A percentile compares a stretch with the other conserved stretches of the same genome.
These are phyloP conservation scores for Erethizon dorsatum DNA, from an alignment of 2,797 vertebrate species.

Conservation along the genomic window DNA sequence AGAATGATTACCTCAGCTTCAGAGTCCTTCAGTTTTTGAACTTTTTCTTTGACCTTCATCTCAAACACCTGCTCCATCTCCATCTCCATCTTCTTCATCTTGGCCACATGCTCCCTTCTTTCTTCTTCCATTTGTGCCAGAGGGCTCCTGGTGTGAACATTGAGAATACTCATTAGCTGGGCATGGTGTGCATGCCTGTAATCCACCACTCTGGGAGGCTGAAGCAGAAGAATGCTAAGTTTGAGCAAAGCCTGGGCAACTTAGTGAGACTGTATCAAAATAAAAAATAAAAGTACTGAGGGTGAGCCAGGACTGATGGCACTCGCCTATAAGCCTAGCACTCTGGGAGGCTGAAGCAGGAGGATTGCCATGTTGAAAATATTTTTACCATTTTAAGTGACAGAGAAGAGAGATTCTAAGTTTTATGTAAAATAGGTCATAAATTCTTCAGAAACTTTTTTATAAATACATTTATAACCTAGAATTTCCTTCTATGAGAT, in stretches of 20 bases:
- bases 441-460: slow-evolving; percentile 27
- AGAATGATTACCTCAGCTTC: slow-evolving; percentile 95
- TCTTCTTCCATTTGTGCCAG: slow-evolving; percentile 99
- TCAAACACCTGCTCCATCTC: slow-evolving; percentile 99
- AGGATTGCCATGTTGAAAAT: background rate
- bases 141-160: slow-evolving; percentile 93
- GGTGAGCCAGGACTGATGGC: background rate
- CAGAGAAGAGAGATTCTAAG: slow-evolving; percentile 16
- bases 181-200: background rate
- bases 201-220: background rate
- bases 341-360: background rate
- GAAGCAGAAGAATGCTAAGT: background rate
- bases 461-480: slow-evolving; percentile 1
- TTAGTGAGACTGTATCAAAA: background rate
- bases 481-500: background rate
- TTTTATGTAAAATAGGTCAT: slow-evolving; percentile 19
- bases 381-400: slow-evolving; percentile 25
- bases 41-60: slow-evolving; percentile 99
- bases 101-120: slow-evolving; percentile 97
- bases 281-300: background rate
- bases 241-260: background rate
- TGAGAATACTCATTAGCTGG: background rate
- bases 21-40: slow-evolving; percentile 99
- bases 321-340: background rate
- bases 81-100: slow-evolving; percentile 99